Base-by-base conservation (phyloP, 92 coral and sea anemone species). In the Palythoa grandis region DNA sequence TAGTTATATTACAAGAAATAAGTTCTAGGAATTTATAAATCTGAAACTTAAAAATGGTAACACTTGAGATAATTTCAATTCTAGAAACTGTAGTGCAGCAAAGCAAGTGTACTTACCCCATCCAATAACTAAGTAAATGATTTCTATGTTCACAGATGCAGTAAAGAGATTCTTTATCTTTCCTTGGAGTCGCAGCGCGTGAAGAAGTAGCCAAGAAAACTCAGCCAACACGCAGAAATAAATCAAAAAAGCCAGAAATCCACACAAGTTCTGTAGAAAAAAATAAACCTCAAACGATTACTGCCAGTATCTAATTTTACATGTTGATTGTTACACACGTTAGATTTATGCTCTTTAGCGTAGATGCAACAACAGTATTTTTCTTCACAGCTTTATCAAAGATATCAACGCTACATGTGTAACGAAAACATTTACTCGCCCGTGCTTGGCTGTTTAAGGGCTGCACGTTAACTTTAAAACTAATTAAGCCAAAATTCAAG, bases 141-240 rank as follows among this genome's bases (percentile, higher is more conserved):
- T 43, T 77, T 95, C 98, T 22, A 95, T 91, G 87, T 92, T 97
- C 53, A 97, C 89, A 24, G 87, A 93, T 52, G 96, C 90, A 38
- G 98, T 88, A 83, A 97, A 91, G 23, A 91, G 74, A 63, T 90
- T 91, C 89, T 93, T 95, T 43, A 97, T 88, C 77, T 93, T 93
- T 2, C 98, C 96, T 13, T 97, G 99, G 66, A 97, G 91, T 79
- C 99, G 74, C 35, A 97, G 86, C 20, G 92, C 99, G 54, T 95
- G 98, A 35, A 97, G 97, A 87, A 97, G 85, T 54, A 97, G 95
- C 99, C 99, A 97, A 52, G 94, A 90, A 87, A 97, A 97, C 89
- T 97, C 93, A 11, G 99, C 95, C 39, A 97, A 79, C 37, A 97
- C 97, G 29, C 92, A 89, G 90, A 91, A 95, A 38, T 95, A 95